phyloP scores from a whole-genome alignment of 2,113 vertebrate species.

The Marcusenius ussheri region DNA sequence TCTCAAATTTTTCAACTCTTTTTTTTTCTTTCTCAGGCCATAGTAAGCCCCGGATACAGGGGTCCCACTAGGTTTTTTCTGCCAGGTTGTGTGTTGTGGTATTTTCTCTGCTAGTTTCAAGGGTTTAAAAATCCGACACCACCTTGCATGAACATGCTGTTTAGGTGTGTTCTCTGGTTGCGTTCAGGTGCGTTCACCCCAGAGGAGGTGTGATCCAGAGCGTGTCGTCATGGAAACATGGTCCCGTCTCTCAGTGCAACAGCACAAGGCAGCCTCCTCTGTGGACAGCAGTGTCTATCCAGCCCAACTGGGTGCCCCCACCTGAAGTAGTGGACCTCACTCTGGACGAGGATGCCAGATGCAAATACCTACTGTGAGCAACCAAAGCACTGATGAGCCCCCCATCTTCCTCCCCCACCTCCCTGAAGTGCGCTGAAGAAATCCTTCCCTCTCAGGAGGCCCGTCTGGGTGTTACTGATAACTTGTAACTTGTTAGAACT shows the following conservation, averaged over 20 bases:
- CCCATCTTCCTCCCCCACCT: conserved; percentile 15
- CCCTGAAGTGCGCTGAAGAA: conserved; percentile 40
- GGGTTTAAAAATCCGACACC: not conserved
- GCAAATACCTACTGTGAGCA: conserved; percentile 86
- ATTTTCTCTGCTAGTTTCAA: not conserved
- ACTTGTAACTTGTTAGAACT: conserved; percentile 42
- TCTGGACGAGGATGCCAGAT: conserved; percentile 84
- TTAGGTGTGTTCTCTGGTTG: conserved; percentile 9
- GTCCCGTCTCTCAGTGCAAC: conserved; percentile 61
- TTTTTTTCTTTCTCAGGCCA: not conserved
- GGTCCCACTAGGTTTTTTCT: not conserved
- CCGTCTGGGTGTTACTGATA: conserved; percentile 46
- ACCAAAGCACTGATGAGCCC: conserved; percentile 60
- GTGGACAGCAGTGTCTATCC: conserved; percentile 79
- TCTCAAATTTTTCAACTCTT: not conserved
- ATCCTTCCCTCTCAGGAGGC: conserved; percentile 51
- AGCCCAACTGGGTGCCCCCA: conserved; percentile 83
- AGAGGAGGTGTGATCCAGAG: conserved; percentile 92
- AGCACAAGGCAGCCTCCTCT: conserved; percentile 65
- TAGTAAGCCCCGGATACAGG: not conserved
- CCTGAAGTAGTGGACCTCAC: conserved; percentile 95
- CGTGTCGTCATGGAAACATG: conserved; percentile 83
- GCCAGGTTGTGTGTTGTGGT: not conserved
- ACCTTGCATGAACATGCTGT: not conserved
- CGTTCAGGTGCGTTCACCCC: conserved; percentile 75